Percentiles rank a stretch among this genome's conserved stretches.
Evolutionary conservation across 2,113 vertebrate species (phyloP).

Genomic region (Nycticryphes semicollaris): DNA sequence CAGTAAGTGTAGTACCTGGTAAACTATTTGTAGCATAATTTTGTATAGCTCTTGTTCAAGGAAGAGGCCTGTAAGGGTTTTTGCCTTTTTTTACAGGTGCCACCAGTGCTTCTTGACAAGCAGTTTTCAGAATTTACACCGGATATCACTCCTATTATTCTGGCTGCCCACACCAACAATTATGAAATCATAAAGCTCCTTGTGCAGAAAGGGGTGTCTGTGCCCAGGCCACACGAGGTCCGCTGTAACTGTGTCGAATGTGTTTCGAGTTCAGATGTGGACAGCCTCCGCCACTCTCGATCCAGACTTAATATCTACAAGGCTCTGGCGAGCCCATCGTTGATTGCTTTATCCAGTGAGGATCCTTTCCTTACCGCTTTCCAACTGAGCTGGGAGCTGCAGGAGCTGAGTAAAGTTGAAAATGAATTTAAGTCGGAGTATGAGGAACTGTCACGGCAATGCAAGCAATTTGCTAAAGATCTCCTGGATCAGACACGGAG

Average conservation of each 20-base stretch:
- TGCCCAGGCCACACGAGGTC: constrained; percentile 93
- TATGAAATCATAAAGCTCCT: constrained; percentile 96
- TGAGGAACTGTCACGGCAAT: constrained; percentile 88
- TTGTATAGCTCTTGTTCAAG: not conserved
- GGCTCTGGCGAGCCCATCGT: constrained; percentile 89
- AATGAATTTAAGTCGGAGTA: constrained; percentile 98
- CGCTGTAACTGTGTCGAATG: constrained; percentile 95
- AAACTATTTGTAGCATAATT: not conserved
- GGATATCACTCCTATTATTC: constrained; percentile 96
- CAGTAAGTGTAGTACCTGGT: not conserved
- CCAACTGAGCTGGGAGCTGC: constrained; percentile 95
- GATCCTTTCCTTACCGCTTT: constrained; percentile 97
- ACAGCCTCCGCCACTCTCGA: constrained; percentile 92
- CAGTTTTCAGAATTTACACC: constrained; percentile 98
- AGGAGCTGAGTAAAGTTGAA: constrained; percentile 94
- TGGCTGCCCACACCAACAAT: constrained; percentile 98
- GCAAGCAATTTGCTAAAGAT: constrained; percentile 95
- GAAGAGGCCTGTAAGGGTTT: not conserved
- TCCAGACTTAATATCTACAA: constrained; percentile 96
- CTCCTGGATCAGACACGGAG: constrained; percentile 96
- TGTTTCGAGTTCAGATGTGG: constrained; percentile 90
- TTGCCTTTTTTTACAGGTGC: constrained; percentile 79
- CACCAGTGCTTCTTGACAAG: constrained; percentile 89
- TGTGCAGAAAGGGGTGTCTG: constrained; percentile 92
- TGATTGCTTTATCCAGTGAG: constrained; percentile 94